Evolutionary conservation across 2,797 vertebrate species (phyloP), one percentile per base, ranked within the genome.

Genomic region (Paguma larvata): DNA sequence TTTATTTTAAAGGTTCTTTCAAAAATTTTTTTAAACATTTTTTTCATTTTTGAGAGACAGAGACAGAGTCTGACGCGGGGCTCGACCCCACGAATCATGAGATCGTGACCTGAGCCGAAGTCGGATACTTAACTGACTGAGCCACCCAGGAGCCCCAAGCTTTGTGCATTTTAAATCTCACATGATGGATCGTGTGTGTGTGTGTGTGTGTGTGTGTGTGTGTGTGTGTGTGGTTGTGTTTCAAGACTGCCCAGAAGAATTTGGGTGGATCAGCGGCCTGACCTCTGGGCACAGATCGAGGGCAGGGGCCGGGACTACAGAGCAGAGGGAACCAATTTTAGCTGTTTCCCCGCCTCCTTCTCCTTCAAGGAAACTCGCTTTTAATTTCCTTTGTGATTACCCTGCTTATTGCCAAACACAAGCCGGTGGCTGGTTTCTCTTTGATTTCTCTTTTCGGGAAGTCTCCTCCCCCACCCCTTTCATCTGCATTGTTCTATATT

Each of bases 261-360:
- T 91, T 70, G 34, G 34, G 65, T 25, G 23, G 30, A 32, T 67
- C 23, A 59, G 63, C 25, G 14, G 67, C 48, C 27, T 1, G 1
- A 41, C 70, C 93, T 94, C 96, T 96, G 89, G 97, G 94, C 97
- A 79, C 97, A 98, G 96, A 96, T 90, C 97, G 93, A 90, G 85
- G 78, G 77, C 88, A 73, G 1, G 41, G 94, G 84, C 70, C 32
- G n/a, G 53, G 77, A 95, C n/a, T 72, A 46, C 19, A 59, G 87
- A 94, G 79, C 98, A 98, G 97, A 98, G 93, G 98, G 97, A 98
- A 97, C 87, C 96, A 91, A 93, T 98, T 97, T 96, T 7, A 89
- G 44, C 2, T 68, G 48, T 62, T 23, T 10, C 0, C 8, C 18
- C 30, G 41, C 2, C 25, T 38, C 0, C 14, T 77, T 3, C 0